phyloP scores from a whole-genome alignment of 23 tunicate species.

The Aplidium turbinatum region DNA sequence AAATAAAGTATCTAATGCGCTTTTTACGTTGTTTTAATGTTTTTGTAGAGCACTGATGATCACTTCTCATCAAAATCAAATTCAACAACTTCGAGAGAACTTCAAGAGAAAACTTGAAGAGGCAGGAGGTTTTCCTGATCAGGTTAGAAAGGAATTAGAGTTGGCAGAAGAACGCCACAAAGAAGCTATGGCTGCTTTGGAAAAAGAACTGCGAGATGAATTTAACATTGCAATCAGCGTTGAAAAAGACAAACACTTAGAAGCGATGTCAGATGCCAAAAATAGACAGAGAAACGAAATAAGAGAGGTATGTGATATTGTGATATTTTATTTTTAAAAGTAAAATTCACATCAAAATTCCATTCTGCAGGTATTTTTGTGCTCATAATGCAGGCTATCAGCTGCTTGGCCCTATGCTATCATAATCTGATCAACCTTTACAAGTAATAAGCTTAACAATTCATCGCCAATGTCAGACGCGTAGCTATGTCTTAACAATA shows the following conservation, averaged over 20 bases:
- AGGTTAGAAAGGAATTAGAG: constrained; percentile 37
- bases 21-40: too few relatives aligned
- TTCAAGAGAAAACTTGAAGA: constrained; percentile 61
- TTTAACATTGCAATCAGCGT: constrained; percentile 60
- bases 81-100: constrained; percentile 65
- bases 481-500: too few relatives aligned
- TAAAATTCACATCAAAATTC: not conserved
- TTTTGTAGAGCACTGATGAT: constrained; percentile 61
- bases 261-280: constrained; percentile 37
- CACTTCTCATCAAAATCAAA: constrained; percentile 81
- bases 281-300: constrained; percentile 25
- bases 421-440: too few relatives aligned
- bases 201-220: constrained; percentile 44
- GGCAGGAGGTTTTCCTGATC: constrained; percentile 39
- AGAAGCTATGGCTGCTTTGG: constrained; percentile 48
- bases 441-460: too few relatives aligned
- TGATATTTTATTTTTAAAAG: not conserved
- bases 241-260: constrained; percentile 68
- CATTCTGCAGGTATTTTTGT: too few relatives aligned
- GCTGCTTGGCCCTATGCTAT: too few relatives aligned
- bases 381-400: too few relatives aligned
- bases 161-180: constrained; percentile 26
- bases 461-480: too few relatives aligned
- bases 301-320: constrained; percentile 30
- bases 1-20: not conserved